These are phyloP conservation scores for Tachina fera DNA, from an alignment of 2,888 invertebrate species.

Conservation along the genomic window DNA sequence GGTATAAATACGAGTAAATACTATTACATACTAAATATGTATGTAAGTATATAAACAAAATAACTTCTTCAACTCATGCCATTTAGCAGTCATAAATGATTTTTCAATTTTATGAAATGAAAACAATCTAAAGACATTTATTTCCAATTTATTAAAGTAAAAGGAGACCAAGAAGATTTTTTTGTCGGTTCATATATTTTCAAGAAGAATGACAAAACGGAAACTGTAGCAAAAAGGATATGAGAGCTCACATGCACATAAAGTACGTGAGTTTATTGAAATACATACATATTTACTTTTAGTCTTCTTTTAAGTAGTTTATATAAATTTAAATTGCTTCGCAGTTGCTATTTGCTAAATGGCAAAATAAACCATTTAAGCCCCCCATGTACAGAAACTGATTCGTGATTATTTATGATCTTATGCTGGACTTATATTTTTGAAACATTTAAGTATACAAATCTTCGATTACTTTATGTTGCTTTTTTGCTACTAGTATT, in stretches of 20 bases:
- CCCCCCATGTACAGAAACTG: background rate
- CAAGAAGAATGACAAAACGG: slow-evolving; percentile 26
- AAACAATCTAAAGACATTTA: slow-evolving; percentile 26
- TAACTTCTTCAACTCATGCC: background rate
- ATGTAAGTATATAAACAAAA: background rate
- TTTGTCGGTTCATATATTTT: background rate
- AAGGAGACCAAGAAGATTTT: background rate
- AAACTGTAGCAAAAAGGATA: slow-evolving; percentile 10
- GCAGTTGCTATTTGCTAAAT: background rate
- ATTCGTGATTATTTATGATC: slow-evolving; percentile 26
- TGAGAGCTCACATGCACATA: background rate
- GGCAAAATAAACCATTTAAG: slow-evolving; percentile 6
- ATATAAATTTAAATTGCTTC: slow-evolving; percentile 1
- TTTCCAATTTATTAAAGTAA: slow-evolving; percentile 19
- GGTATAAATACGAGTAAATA: background rate
- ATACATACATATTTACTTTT: background rate
- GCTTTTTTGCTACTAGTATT: background rate
- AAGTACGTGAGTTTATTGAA: background rate
- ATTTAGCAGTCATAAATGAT: slow-evolving; percentile 25
- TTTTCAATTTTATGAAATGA: slow-evolving; percentile 38
- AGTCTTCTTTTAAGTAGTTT: background rate
- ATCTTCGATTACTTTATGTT: background rate
- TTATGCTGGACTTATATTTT: background rate
- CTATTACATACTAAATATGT: no score
- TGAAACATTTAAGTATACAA: background rate